phyloP scores from a whole-genome alignment of 2,888 invertebrate genomes.

The Leucozona laternaria region DNA sequence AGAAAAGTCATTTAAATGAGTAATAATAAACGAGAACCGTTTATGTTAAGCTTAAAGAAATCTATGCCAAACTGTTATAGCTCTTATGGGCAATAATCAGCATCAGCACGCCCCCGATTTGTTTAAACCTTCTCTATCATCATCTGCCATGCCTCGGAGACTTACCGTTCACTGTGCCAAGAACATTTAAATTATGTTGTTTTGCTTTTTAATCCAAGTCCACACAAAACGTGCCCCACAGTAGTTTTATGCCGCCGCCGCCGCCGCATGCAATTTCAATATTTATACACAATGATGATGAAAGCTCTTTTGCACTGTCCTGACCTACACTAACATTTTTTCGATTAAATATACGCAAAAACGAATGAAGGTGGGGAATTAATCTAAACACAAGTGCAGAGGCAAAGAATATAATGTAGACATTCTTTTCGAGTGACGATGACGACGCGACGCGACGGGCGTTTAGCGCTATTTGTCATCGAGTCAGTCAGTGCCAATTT shows the following conservation, averaged over 20 bases:
- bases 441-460: too few relatives aligned
- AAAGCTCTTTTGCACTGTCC: slow-evolving; percentile 45
- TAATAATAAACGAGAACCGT: slow-evolving; percentile 17
- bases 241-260: slow-evolving; percentile 43
- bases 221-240: slow-evolving; percentile 42
- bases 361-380: background rate
- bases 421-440: background rate
- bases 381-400: slow-evolving; percentile 14
- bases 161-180: slow-evolving; percentile 40
- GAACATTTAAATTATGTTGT: slow-evolving; percentile 44
- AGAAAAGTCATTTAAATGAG: slow-evolving; percentile 26
- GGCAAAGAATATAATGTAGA: slow-evolving; percentile 36
- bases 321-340: slow-evolving; percentile 72
- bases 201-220: slow-evolving; percentile 37
- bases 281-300: slow-evolving; percentile 25
- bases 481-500: slow-evolving; percentile 38
- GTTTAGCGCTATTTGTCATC: slow-evolving; percentile 30
- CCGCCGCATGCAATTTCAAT: slow-evolving; percentile 45
- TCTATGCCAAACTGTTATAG: slow-evolving; percentile 47
- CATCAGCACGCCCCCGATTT: background rate
- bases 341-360: slow-evolving; percentile 42
- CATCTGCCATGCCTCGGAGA: slow-evolving; percentile 16
- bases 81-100: background rate
- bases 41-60: slow-evolving; percentile 21
- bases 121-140: slow-evolving; percentile 10